phyloP scores from a whole-genome alignment of 2,797 vertebrate genomes.

The Streptopelia turtur region DNA sequence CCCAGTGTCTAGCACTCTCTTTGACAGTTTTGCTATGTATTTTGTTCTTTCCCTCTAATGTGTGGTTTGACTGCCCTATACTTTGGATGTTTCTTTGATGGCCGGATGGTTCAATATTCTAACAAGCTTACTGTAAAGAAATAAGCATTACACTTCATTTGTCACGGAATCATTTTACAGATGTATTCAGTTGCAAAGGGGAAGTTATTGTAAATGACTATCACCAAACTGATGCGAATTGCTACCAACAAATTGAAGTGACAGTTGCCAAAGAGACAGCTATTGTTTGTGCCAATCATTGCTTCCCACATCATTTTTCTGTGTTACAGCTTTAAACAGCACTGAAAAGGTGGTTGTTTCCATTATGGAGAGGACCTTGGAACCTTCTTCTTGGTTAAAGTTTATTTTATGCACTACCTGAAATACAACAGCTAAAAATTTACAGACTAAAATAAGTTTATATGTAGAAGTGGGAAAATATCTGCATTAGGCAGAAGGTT shows the following conservation, averaged over 20 bases:
- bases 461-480: background rate
- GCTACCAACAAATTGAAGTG: slow-evolving; percentile 6
- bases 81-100: background rate
- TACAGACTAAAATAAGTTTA: background rate
- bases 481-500: background rate
- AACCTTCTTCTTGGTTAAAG: background rate
- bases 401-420: background rate
- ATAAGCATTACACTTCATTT: background rate
- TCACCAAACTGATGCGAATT: background rate
- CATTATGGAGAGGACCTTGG: background rate
- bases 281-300: background rate
- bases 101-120: background rate
- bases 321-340: background rate
- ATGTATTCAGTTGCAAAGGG: background rate
- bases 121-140: background rate
- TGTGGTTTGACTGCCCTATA: background rate
- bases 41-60: background rate
- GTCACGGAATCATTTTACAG: background rate
- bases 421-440: background rate
- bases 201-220: background rate
- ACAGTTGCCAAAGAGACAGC: background rate
- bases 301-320: background rate
- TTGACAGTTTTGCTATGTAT: background rate
- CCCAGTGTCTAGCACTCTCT: background rate
- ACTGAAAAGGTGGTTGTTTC: background rate